Percentiles rank a stretch among this genome's conserved stretches.
phyloP scores from a whole-genome alignment of 1,140 invertebrate genomes.

The Doryteuthis pealeii region DNA sequence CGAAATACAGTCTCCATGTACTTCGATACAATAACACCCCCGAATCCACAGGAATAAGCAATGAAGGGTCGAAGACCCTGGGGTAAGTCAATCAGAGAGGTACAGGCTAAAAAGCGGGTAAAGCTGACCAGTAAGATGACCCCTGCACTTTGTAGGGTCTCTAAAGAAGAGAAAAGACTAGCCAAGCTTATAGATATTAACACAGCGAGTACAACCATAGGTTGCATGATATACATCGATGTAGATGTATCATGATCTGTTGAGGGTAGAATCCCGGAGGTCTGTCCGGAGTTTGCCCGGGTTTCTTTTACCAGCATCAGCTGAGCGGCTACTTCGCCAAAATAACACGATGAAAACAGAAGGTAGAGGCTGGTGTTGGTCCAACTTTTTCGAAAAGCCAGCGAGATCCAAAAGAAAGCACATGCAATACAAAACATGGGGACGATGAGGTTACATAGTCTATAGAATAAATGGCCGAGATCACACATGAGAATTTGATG shows the following conservation, averaged over 20 bases:
- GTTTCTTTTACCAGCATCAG: constrained; percentile 27
- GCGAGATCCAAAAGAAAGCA: constrained; percentile 56
- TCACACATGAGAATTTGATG: constrained; percentile 52
- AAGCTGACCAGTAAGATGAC: constrained; percentile 56
- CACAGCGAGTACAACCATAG: constrained; percentile 48
- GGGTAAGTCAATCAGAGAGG: constrained; percentile 48
- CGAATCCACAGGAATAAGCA: constrained; percentile 53
- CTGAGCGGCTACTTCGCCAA: constrained; percentile 55
- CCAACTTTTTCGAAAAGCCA: constrained; percentile 56
- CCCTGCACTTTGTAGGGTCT: constrained; percentile 50
- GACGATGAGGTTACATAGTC: constrained; percentile 51
- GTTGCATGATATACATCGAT: constrained; percentile 43
- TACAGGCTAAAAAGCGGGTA: constrained; percentile 54
- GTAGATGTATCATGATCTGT: constrained; percentile 16
- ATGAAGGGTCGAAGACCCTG: constrained; percentile 50
- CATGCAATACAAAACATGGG: constrained; percentile 57
- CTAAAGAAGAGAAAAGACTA: constrained; percentile 55
- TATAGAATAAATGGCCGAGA: constrained; percentile 51
- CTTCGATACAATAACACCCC: constrained; percentile 56
- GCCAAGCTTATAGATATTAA: constrained; percentile 49
- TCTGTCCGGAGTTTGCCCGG: background rate
- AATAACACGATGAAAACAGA: constrained; percentile 55
- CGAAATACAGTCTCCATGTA: constrained; percentile 57
- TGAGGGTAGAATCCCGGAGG: background rate
- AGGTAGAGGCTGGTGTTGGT: constrained; percentile 58